These are phyloP conservation scores for Pterostichus madidus DNA, from an alignment of 2,888 invertebrate species.

Conservation along the genomic window DNA sequence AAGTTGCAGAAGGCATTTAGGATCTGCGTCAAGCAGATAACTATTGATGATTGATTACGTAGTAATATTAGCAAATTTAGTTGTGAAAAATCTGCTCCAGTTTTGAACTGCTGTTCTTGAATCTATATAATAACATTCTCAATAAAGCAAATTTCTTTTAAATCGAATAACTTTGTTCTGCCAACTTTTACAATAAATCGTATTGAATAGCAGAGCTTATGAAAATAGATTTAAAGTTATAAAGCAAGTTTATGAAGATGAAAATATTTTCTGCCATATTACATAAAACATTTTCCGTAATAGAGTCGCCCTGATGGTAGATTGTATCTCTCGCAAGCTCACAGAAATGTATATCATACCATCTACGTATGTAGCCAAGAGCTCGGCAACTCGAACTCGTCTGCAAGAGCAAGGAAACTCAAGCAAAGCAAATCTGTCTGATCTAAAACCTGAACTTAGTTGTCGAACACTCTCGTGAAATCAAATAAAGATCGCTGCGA, in stretches of 20 bases:
- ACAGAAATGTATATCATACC: constrained; percentile 2
- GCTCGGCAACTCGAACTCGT: not conserved
- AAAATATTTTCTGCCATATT: constrained; percentile 4
- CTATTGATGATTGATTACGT: too few relatives aligned
- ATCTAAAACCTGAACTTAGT: constrained; percentile 37
- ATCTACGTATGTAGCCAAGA: not conserved
- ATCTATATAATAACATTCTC: too few relatives aligned
- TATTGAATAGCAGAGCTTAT: not conserved
- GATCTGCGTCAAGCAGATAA: too few relatives aligned
- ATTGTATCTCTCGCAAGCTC: constrained; percentile 5
- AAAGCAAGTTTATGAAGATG: constrained; percentile 12
- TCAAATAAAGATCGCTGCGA: constrained; percentile 37
- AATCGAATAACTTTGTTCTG: too few relatives aligned
- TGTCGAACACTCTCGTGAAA: constrained; percentile 42
- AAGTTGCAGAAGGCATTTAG: too few relatives aligned
- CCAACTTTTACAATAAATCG: not conserved
- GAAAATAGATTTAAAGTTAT: not conserved
- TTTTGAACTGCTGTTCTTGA: too few relatives aligned
- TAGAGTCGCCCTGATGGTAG: not conserved
- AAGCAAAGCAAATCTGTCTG: constrained; percentile 35
- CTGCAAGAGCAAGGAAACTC: constrained; percentile 1
- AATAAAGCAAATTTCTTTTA: too few relatives aligned
- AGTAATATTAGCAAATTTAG: too few relatives aligned
- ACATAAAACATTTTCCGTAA: not conserved
- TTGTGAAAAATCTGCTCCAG: too few relatives aligned